Evolutionary conservation across 2,888 invertebrate species (phyloP).

Genomic region (Quadroppia sp.): DNA sequence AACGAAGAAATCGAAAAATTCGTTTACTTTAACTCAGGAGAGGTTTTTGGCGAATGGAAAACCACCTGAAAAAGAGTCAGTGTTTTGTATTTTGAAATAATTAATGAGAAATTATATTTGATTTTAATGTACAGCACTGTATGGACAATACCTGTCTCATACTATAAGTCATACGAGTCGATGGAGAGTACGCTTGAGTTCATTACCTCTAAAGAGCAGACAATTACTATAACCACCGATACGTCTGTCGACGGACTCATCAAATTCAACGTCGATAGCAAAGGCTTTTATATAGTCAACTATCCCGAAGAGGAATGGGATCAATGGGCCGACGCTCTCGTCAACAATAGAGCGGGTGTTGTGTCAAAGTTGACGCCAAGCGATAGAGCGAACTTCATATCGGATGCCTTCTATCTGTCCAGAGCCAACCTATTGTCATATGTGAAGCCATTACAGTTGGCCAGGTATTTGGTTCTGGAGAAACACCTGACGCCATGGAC

Average conservation of each 20-base stretch:
- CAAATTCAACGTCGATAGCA: constrained; percentile 34
- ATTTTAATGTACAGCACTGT: background rate
- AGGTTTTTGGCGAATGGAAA: constrained; percentile 59
- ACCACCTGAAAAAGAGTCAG: constrained; percentile 25
- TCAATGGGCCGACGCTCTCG: constrained; percentile 49
- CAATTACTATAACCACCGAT: background rate
- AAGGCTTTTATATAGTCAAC: constrained; percentile 56
- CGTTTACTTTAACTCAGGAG: constrained; percentile 65
- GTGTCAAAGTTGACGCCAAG: constrained; percentile 52
- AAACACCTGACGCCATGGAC: constrained; percentile 49
- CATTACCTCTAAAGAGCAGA: background rate
- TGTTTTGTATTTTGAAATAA: background rate
- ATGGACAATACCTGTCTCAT: constrained; percentile 38
- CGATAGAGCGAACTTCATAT: constrained; percentile 80
- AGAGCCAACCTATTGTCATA: constrained; percentile 61
- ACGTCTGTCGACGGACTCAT: background rate
- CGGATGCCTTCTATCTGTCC: constrained; percentile 64
- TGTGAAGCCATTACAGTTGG: constrained; percentile 50
- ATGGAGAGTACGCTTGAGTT: background rate
- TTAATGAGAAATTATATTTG: background rate
- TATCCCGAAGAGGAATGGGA: constrained; percentile 54
- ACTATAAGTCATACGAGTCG: constrained; percentile 21
- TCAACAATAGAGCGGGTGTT: background rate
- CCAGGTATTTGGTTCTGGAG: constrained; percentile 50
- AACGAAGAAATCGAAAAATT: constrained; percentile 61